A percentile compares a stretch with the other conserved stretches of the same genome.
Evolutionary conservation across 2,113 vertebrate genomes (phyloP).

Genomic region (Callorhinus ursinus): DNA sequence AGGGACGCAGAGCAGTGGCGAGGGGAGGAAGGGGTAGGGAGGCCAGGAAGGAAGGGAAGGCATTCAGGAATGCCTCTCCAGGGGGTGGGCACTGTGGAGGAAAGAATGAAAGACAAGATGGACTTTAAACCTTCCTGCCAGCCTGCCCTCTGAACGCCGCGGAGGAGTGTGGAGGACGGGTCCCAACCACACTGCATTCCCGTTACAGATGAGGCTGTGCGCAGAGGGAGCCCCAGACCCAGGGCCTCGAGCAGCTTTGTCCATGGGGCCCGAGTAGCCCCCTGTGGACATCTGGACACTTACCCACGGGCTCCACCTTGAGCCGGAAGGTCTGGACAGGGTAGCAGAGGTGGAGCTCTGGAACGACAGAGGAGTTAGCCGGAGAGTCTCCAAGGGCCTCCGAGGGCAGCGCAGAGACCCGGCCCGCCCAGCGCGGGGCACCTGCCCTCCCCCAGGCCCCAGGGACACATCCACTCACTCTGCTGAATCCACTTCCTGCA

Average conservation of each 20-base stretch:
- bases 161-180: accelerated
- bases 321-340: conserved; percentile 36
- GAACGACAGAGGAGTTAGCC: not conserved
- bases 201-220: not conserved
- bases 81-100: accelerated
- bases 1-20: accelerated
- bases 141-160: accelerated
- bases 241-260: not conserved
- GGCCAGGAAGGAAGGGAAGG: not conserved
- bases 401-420: not conserved
- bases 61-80: not conserved
- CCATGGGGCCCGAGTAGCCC: accelerated
- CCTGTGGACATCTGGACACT: not conserved
- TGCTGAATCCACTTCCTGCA: conserved; percentile 65
- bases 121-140: accelerated
- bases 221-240: not conserved
- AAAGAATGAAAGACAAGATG: not conserved
- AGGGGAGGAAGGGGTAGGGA: accelerated
- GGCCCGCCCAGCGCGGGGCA: not conserved
- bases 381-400: not conserved
- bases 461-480: conserved; percentile 56
- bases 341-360: conserved; percentile 72
- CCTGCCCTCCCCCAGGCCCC: not conserved
- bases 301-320: conserved; percentile 22
- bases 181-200: accelerated